These are phyloP conservation scores for Leptodirus hochenwartii DNA, from an alignment of 2,888 invertebrate species.

Conservation along the genomic window DNA sequence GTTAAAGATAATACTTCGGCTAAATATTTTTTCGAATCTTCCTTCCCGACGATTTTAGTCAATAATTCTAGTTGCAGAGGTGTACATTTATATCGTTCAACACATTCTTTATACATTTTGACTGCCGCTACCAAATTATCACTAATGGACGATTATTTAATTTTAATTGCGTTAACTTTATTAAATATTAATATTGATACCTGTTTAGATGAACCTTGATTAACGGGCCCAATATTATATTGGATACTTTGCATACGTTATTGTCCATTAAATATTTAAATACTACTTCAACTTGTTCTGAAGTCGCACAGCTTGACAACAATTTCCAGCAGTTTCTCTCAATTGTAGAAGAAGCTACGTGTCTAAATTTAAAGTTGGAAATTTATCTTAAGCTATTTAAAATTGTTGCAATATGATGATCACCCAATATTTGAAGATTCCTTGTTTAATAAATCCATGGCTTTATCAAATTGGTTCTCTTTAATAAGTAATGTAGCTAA, in stretches of 20 bases:
- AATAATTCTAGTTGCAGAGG: slow-evolving; percentile 47
- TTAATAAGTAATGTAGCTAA: slow-evolving; percentile 39
- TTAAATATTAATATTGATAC: too few relatives aligned
- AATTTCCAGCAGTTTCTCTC: slow-evolving; percentile 42
- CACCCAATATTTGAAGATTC: slow-evolving; percentile 31
- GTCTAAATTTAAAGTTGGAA: neutral
- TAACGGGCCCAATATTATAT: slow-evolving; percentile 40
- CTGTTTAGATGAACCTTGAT: slow-evolving; percentile 38
- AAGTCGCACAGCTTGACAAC: slow-evolving; percentile 32
- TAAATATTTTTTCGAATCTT: neutral
- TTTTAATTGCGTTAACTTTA: too few relatives aligned
- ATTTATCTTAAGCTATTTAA: too few relatives aligned
- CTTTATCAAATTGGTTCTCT: slow-evolving; percentile 27
- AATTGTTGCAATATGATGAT: too few relatives aligned
- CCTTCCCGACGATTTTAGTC: slow-evolving; percentile 22
- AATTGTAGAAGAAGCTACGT: slow-evolving; percentile 21
- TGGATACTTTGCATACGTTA: slow-evolving; percentile 37
- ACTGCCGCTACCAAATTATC: too few relatives aligned
- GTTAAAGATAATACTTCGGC: neutral
- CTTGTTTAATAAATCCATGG: slow-evolving; percentile 30
- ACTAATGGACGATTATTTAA: too few relatives aligned
- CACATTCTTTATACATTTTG: slow-evolving; percentile 31
- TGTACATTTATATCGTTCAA: slow-evolving; percentile 35
- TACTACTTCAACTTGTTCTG: slow-evolving; percentile 28
- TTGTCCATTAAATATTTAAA: slow-evolving; percentile 31